Base-by-base conservation (phyloP, 2,797 vertebrate species). In the Delichon dasypus region DNA sequence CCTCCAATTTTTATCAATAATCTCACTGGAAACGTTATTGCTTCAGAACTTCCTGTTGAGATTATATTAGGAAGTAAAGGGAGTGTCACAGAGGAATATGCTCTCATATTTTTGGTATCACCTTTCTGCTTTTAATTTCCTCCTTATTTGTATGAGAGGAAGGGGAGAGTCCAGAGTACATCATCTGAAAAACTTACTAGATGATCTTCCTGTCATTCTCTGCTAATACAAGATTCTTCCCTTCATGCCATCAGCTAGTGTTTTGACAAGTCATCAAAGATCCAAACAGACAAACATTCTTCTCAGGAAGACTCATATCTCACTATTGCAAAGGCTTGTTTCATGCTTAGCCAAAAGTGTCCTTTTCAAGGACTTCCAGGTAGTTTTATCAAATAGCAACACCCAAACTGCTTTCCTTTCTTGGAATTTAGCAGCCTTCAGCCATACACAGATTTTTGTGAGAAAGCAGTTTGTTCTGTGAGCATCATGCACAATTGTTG, bases 101-200 rank as follows among this genome's bases (percentile, higher is more conserved):
- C 55, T 89, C n/a, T 85, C 54, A 40, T 92, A 92, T 68, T 93
- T 88, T 94, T 76, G 22, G 72, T 51, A 90, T 78, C 72, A 85
- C 62, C 73, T 93, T 92, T 92, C 84, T 95, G 32, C 78, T 89
- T 82, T 92, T 79, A 89, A 90, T 95, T 95, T 95, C 86, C 93
- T 85, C 26, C 74, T 50, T 66, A 25, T 85, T 95, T 90, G 65
- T 89, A 95, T 83, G 87, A 42, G 50, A 91, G 94, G 93, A 95
- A 92, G n/a, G 50, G 74, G 57, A 92, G 23, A 88, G 90, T 61
- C 78, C 66, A 83, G 78, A 92, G 60, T n/a, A 22, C 76, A 80
- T 27, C 16, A 23, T 80, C 76, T 88, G 53, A 85, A 91, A 85
- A n/a, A 68, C 38, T 89, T 80, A 22, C 5, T 50, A 58, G 87